Conservation (phyloP, 2,797 vertebrate genomes). For the Carcharodon carcharias region DNA sequence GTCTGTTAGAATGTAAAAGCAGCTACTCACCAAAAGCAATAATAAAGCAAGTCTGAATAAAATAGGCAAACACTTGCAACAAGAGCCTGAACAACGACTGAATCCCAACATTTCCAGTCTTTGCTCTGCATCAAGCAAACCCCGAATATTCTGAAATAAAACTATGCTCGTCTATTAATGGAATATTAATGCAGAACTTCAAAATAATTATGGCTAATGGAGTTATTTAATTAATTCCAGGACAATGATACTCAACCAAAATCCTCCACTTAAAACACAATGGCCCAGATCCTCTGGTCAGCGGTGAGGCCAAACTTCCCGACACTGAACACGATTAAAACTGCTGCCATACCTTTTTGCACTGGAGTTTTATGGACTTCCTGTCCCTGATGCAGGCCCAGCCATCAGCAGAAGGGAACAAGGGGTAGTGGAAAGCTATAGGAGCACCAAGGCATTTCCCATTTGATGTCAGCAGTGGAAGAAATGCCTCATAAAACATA, state of each 20-base stretch:
- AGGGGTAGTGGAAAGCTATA: too few relatives aligned
- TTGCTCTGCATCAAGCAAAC: not conserved
- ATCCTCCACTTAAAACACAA: not conserved
- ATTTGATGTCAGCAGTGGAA: too few relatives aligned
- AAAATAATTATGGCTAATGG: not conserved
- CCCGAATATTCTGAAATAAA: not conserved
- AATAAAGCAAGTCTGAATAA: not conserved
- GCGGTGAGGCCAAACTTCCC: too few relatives aligned
- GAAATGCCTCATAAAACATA: too few relatives aligned
- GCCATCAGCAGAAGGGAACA: too few relatives aligned
- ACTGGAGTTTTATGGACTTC: too few relatives aligned
- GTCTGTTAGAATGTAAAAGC: not conserved
- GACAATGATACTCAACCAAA: not conserved
- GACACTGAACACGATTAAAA: too few relatives aligned
- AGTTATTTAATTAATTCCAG: not conserved
- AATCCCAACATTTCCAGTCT: not conserved
- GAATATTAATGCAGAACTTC: not conserved
- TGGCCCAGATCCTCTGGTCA: too few relatives aligned
- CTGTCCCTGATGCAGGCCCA: too few relatives aligned
- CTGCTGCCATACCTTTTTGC: too few relatives aligned
- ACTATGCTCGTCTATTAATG: not conserved
- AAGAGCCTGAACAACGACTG: not conserved
- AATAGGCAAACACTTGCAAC: not conserved
- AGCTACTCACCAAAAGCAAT: not conserved
- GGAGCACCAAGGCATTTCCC: too few relatives aligned